phyloP scores from a whole-genome alignment of 2,797 vertebrate genomes.

The Podarcis siculus region DNA sequence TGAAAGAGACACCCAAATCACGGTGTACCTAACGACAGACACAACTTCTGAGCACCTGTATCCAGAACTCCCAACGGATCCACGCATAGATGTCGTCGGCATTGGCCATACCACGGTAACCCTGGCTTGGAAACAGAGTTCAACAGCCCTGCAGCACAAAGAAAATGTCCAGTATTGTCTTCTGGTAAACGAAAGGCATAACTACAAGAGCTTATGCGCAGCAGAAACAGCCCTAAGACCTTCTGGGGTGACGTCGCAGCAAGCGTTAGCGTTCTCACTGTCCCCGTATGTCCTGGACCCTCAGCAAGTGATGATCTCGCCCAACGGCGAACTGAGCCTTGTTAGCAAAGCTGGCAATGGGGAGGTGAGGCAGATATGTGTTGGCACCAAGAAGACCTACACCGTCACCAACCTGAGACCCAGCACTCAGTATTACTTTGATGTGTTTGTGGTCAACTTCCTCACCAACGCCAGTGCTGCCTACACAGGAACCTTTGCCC shows the following conservation, averaged over 20 bases:
- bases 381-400: conserved; percentile 85
- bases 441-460: conserved; percentile 87
- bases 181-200: conserved; percentile 84
- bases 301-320: conserved; percentile 65
- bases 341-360: conserved; percentile 62
- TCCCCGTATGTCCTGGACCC: conserved; percentile 62
- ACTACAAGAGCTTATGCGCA: conserved; percentile 87
- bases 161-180: conserved; percentile 86
- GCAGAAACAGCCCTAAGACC: conserved; percentile 76
- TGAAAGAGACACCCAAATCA: conserved; percentile 81
- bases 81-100: conserved; percentile 82
- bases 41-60: conserved; percentile 76
- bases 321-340: conserved; percentile 63
- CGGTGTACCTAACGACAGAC: conserved; percentile 82
- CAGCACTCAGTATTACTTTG: conserved; percentile 88
- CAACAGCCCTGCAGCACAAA: conserved; percentile 72
- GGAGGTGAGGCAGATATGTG: conserved; percentile 82
- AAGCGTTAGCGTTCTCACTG: conserved; percentile 48
- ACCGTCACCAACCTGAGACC: conserved; percentile 85
- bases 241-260: conserved; percentile 50
- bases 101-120: conserved; percentile 88
- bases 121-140: conserved; percentile 87
- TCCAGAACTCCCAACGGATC: conserved; percentile 84
- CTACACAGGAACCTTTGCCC: conserved; percentile 84
- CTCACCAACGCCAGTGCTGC: conserved; percentile 83